These are phyloP conservation scores for Oryzias sinensis DNA, from an alignment of 2,797 vertebrate genomes.

Conservation along the genomic window DNA sequence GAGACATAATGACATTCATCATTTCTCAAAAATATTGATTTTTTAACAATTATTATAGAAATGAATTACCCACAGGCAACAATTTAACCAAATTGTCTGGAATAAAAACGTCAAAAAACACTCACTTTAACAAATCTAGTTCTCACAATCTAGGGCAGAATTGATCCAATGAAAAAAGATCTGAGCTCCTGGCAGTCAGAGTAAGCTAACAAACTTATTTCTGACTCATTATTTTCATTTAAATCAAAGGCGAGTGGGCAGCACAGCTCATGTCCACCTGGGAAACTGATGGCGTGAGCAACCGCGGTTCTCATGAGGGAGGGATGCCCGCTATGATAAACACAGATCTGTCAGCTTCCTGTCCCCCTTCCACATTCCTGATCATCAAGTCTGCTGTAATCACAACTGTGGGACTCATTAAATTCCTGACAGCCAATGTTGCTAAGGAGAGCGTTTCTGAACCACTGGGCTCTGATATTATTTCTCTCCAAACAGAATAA, in stretches of 20 bases:
- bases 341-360: slow-evolving; percentile 67
- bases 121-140: slow-evolving; percentile 27
- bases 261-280: slow-evolving; percentile 27
- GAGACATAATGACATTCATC: too few species aligned
- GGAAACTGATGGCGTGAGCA: slow-evolving; percentile 39
- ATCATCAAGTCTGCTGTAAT: slow-evolving; percentile 70
- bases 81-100: neutral
- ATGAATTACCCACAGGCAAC: neutral
- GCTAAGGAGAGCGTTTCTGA: slow-evolving; percentile 67
- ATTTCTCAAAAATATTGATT: too few species aligned
- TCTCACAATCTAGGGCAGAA: slow-evolving; percentile 13
- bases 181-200: slow-evolving; percentile 14
- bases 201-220: slow-evolving; percentile 33
- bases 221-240: slow-evolving; percentile 32
- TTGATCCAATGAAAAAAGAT: slow-evolving; percentile 25
- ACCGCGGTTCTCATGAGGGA: slow-evolving; percentile 42
- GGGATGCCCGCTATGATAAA: slow-evolving; percentile 64
- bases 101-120: slow-evolving; percentile 11
- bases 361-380: slow-evolving; percentile 56
- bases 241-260: slow-evolving; percentile 40
- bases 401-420: slow-evolving; percentile 75
- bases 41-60: too few species aligned
- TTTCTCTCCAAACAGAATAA: slow-evolving; percentile 63
- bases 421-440: slow-evolving; percentile 64
- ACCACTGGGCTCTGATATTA: slow-evolving; percentile 69